Conservation (phyloP, 2,888 invertebrate genomes). For the Trissolcus japonicus region DNA sequence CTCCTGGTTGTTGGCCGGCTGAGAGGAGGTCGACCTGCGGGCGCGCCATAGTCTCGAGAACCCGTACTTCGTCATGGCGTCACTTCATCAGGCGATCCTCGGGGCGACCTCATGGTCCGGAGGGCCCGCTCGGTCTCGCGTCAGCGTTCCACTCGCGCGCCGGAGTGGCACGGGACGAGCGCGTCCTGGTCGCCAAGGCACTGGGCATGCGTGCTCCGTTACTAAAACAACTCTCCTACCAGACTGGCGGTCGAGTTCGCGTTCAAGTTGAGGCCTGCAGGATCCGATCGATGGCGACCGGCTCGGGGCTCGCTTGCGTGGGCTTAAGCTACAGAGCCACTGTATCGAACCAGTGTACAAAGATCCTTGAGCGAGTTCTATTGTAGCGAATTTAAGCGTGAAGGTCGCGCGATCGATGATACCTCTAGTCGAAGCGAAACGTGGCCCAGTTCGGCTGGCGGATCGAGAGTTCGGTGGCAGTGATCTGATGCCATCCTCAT, state of each 20-base stretch:
- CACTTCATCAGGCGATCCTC: constrained; percentile 38
- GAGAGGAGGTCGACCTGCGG: constrained; percentile 70
- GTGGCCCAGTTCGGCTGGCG: background rate
- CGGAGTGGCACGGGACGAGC: constrained; percentile 32
- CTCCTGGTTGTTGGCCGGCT: constrained; percentile 73
- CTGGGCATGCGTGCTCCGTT: constrained; percentile 68
- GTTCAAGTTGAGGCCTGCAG: too few relatives aligned
- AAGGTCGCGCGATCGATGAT: background rate
- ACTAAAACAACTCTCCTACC: constrained; percentile 40
- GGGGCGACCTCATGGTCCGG: constrained; percentile 1
- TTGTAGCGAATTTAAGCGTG: background rate
- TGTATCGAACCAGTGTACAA: too few relatives aligned
- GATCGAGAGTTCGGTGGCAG: constrained; percentile 39
- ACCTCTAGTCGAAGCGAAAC: background rate
- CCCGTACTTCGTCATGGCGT: constrained; percentile 73
- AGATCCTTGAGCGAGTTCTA: background rate
- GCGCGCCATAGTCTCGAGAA: constrained; percentile 73
- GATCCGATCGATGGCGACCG: background rate
- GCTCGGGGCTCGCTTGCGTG: too few relatives aligned
- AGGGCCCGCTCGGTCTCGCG: constrained; percentile 28
- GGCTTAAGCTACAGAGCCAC: too few relatives aligned
- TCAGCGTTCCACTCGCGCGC: constrained; percentile 36
- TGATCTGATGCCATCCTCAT: constrained; percentile 10
- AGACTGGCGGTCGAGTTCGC: constrained; percentile 14
- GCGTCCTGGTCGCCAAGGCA: constrained; percentile 71